phyloP scores from a whole-genome alignment of 1,140 invertebrate genomes.

The Adoxophyes honmai region DNA sequence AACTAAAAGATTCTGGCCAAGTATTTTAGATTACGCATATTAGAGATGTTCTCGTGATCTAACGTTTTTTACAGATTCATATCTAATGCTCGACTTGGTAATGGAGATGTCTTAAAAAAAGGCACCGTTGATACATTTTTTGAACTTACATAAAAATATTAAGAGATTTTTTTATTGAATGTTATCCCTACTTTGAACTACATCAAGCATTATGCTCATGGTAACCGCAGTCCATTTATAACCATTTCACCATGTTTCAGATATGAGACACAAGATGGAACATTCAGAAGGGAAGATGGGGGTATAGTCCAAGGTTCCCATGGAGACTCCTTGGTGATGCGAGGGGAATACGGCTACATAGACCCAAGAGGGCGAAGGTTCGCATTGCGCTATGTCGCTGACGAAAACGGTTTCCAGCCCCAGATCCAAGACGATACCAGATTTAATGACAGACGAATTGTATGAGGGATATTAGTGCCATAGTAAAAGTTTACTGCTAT shows the following conservation, averaged over 20 bases:
- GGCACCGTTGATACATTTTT: no score
- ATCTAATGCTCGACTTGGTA: no score
- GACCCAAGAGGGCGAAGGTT: conserved; percentile 43
- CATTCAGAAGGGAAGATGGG: conserved; percentile 60
- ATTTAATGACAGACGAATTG: conserved; percentile 63
- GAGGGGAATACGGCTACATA: conserved; percentile 59
- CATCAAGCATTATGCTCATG: no score
- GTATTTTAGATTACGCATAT: no score
- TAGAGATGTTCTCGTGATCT: no score
- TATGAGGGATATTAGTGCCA: conserved; percentile 25
- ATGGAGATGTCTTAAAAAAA: no score
- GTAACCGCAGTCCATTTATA: not conserved
- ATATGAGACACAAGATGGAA: conserved; percentile 52
- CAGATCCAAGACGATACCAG: conserved; percentile 33
- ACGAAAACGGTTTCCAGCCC: conserved; percentile 51
- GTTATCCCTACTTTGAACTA: no score
- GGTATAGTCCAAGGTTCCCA: conserved; percentile 32
- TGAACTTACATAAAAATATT: no score
- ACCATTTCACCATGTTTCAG: conserved; percentile 25
- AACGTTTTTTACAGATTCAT: no score
- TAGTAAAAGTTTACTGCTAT: no score
- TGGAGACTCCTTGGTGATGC: conserved; percentile 35
- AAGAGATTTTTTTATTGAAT: no score
- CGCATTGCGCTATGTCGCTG: conserved; percentile 49
- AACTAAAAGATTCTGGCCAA: no score